A percentile compares a stretch with the other conserved stretches of the same genome.
These are phyloP conservation scores for Dryadula phaetusa DNA, from an alignment of 2,888 invertebrate genomes.

Conservation along the genomic window DNA sequence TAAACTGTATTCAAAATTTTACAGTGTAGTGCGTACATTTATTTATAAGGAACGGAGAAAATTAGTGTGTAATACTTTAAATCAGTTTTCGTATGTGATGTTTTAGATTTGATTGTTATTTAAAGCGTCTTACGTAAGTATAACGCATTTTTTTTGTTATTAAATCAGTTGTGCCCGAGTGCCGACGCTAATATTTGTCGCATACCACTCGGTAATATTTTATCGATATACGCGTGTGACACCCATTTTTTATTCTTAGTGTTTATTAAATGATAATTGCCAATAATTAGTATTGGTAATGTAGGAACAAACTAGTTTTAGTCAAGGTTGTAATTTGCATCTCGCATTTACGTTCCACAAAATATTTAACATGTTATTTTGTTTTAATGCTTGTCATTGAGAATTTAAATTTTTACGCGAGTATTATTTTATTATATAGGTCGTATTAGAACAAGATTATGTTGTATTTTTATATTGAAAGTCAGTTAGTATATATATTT, in stretches of 20 bases:
- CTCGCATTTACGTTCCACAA: constrained; percentile 10
- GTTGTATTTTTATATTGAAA: neutral
- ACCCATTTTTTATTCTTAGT: constrained; percentile 36
- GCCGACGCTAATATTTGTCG: constrained; percentile 29
- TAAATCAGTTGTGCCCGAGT: constrained; percentile 53
- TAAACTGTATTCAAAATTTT: constrained; percentile 55
- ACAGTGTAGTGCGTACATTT: constrained; percentile 49
- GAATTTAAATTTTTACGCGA: neutral
- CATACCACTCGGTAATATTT: constrained; percentile 26
- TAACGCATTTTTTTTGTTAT: constrained; percentile 63
- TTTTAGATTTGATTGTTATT: constrained; percentile 72
- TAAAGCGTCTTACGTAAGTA: constrained; percentile 80
- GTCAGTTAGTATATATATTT: neutral
- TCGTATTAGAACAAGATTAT: neutral
- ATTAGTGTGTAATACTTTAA: constrained; percentile 52
- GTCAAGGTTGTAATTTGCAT: constrained; percentile 41
- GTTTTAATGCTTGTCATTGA: constrained; percentile 28
- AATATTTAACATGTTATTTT: constrained; percentile 7
- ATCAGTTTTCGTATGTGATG: constrained; percentile 73
- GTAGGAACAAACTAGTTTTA: constrained; percentile 43
- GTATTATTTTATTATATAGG: neutral
- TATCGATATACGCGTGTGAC: constrained; percentile 34
- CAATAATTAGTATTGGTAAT: constrained; percentile 41
- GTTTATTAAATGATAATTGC: constrained; percentile 42
- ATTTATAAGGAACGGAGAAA: constrained; percentile 53